phyloP scores from a whole-genome alignment of 2,797 vertebrate species.

The Liparis tanakae region DNA sequence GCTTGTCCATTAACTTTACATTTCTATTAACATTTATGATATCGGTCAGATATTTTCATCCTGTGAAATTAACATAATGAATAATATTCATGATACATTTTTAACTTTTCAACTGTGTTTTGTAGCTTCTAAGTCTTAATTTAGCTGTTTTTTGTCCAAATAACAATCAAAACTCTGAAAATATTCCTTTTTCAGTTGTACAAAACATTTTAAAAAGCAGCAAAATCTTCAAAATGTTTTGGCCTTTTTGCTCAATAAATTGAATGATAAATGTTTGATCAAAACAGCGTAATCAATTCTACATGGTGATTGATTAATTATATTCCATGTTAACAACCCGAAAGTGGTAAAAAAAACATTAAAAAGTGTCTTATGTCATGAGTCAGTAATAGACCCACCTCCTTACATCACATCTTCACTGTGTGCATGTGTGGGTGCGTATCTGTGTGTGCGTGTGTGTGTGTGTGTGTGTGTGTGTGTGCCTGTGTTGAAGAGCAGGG shows the following conservation, averaged over 20 bases:
- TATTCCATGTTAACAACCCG: slow-evolving; percentile 11
- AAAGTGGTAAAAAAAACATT: slow-evolving; percentile 31
- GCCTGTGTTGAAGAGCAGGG: slow-evolving; percentile 31
- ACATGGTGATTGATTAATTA: not conserved
- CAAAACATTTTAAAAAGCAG: not conserved
- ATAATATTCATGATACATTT: slow-evolving; percentile 1
- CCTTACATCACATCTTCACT: slow-evolving; percentile 23
- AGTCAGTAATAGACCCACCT: slow-evolving; percentile 38
- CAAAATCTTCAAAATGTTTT: not conserved
- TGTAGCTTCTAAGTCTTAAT: not conserved
- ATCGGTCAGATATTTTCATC: slow-evolving; percentile 1
- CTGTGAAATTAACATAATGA: not conserved
- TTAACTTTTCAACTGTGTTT: too few species aligned
- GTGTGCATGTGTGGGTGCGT: not conserved
- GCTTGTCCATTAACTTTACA: not conserved
- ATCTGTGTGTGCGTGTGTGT: not conserved
- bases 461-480: slow-evolving; percentile 22
- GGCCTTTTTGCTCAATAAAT: not conserved
- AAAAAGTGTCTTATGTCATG: slow-evolving; percentile 22
- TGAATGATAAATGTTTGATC: not conserved
- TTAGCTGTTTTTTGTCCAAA: not conserved
- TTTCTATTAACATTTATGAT: slow-evolving; percentile 15
- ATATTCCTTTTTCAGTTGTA: not conserved
- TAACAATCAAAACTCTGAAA: not conserved
- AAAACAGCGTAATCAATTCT: not conserved